Percentiles rank a stretch among this genome's conserved stretches.
Conservation (phyloP, 2,113 vertebrate genomes). For the Terrapene triunguis region DNA sequence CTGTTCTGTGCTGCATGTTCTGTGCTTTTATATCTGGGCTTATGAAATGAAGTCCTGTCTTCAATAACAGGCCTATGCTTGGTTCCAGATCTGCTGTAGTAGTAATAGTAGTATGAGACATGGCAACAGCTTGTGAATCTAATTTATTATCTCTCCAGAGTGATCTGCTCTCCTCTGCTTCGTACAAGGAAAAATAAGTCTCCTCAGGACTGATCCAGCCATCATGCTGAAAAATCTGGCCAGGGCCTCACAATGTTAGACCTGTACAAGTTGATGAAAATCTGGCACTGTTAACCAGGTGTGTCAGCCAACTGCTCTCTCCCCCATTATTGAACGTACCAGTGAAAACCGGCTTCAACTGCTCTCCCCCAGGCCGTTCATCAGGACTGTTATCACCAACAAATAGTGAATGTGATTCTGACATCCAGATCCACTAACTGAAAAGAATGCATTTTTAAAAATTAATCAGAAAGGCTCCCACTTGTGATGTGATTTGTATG, state of each 20-base stretch:
- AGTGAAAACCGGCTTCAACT: not conserved
- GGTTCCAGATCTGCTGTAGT: fast-evolving
- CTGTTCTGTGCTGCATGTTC: not conserved
- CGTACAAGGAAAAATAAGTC: fast-evolving
- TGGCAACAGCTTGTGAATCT: not conserved
- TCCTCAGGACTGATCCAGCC: not conserved
- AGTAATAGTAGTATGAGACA: not conserved
- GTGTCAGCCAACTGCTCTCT: not conserved
- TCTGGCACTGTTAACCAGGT: fast-evolving
- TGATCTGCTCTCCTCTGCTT: not conserved
- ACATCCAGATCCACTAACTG: not conserved
- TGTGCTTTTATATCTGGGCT: not conserved
- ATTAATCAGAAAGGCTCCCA: not conserved
- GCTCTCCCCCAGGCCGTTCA: fast-evolving
- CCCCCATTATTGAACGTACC: not conserved
- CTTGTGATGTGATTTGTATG: not conserved
- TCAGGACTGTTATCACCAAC: not conserved
- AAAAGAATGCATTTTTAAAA: not conserved
- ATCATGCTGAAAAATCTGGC: not conserved
- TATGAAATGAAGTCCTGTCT: not conserved
- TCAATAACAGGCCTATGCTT: not conserved
- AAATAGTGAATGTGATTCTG: fast-evolving
- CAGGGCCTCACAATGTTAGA: not conserved
- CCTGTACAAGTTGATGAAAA: not conserved
- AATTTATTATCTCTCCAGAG: not conserved